Evolutionary conservation across 2,888 invertebrate species (phyloP).

Genomic region (Thera obeliscata): DNA sequence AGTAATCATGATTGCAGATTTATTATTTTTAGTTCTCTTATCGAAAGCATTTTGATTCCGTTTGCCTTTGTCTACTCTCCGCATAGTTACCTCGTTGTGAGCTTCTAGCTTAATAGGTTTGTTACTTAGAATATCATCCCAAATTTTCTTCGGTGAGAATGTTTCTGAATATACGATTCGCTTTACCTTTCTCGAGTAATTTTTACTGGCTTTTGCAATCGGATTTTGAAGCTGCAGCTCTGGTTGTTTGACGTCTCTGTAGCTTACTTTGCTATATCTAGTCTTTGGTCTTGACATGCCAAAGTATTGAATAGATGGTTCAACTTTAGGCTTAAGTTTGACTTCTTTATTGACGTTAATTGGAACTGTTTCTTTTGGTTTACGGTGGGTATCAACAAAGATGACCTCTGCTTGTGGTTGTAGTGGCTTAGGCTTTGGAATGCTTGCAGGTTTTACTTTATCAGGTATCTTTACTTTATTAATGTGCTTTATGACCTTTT

Average conservation of each 20-base stretch:
- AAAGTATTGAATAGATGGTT: conserved; percentile 6
- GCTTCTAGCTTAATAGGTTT: conserved; percentile 46
- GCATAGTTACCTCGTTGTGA: conserved; percentile 23
- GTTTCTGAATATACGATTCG: conserved; percentile 45
- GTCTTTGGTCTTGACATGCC: conserved; percentile 28
- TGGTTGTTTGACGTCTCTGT: neutral
- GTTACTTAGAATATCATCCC: conserved; percentile 48
- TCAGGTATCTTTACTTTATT: conserved; percentile 21
- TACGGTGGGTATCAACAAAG: conserved; percentile 39
- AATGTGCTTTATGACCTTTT: conserved; percentile 11
- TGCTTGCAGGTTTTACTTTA: conserved; percentile 5
- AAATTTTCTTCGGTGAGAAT: conserved; percentile 48
- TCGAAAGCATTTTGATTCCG: neutral
- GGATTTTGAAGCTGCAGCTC: neutral
- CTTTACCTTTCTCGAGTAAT: conserved; percentile 34
- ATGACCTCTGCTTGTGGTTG: conserved; percentile 28
- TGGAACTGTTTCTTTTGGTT: conserved; percentile 1
- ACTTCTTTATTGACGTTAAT: conserved; percentile 1
- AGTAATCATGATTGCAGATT: conserved; percentile 34
- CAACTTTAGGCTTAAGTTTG: neutral
- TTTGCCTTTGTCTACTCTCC: conserved; percentile 4
- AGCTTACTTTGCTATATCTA: conserved; percentile 32
- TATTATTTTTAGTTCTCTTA: conserved; percentile 21
- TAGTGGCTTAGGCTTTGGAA: conserved; percentile 9
- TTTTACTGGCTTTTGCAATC: neutral